phyloP scores from a whole-genome alignment of 2,888 invertebrate genomes.

The Psococerastis gibbosa region DNA sequence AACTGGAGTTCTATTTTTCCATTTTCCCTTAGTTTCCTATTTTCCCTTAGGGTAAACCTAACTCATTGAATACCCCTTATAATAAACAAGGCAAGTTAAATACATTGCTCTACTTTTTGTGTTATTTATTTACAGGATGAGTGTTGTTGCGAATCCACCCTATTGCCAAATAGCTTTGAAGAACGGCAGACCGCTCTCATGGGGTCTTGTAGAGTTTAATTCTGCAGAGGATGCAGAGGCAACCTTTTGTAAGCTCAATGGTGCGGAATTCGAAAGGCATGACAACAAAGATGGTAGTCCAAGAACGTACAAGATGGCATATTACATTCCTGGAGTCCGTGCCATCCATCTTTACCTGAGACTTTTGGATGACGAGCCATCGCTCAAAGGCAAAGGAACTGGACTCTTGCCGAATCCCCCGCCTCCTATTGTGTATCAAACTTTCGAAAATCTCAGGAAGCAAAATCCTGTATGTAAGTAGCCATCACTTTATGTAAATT shows the following conservation, averaged over 20 bases:
- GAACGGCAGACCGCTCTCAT: slow-evolving; percentile 30
- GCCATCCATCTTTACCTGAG: slow-evolving; percentile 32
- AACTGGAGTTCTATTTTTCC: too few relatives aligned
- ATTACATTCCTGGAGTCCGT: slow-evolving; percentile 31
- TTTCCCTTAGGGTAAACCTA: too few relatives aligned
- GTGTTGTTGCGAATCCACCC: slow-evolving; percentile 28
- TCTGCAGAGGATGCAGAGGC: slow-evolving; percentile 26
- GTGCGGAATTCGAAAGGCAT: slow-evolving; percentile 22
- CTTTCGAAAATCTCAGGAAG: slow-evolving; percentile 29
- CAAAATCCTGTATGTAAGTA: slow-evolving; percentile 28
- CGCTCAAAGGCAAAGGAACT: slow-evolving; percentile 21
- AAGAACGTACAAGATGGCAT: slow-evolving; percentile 27
- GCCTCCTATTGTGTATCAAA: slow-evolving; percentile 26
- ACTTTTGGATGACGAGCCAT: slow-evolving; percentile 24
- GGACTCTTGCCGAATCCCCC: slow-evolving; percentile 27
- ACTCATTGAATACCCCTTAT: too few relatives aligned
- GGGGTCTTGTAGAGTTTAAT: slow-evolving; percentile 31
- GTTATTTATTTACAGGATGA: too few relatives aligned
- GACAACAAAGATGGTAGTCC: slow-evolving; percentile 22
- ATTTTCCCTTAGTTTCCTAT: too few relatives aligned
- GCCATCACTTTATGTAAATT: too few relatives aligned
- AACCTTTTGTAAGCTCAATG: slow-evolving; percentile 24
- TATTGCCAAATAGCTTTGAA: slow-evolving; percentile 34
- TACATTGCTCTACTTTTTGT: too few relatives aligned
- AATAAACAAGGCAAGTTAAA: too few relatives aligned